Base-by-base conservation (phyloP, 2,888 invertebrate species). In the Heliconius ethilla region DNA sequence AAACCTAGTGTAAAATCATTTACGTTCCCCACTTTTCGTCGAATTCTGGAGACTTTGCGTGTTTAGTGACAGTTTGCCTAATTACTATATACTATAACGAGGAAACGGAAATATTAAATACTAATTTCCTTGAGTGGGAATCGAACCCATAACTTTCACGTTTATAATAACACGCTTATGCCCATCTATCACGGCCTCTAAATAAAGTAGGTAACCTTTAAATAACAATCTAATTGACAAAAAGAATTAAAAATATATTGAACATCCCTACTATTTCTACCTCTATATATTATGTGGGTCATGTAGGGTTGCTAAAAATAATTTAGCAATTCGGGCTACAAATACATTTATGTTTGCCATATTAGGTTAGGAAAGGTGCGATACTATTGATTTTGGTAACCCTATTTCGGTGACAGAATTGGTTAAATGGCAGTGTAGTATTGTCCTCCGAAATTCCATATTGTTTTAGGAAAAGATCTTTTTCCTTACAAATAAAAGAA, bases 301-400 rank as follows among this genome's bases (percentile, higher is more conserved):
- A 63, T 27, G n/a, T 15, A 70, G 45, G 69, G 62, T 70, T 70
- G 76, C 59, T 76, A 76, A 63, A 37, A 70, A 33, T 51, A 72
- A 22, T 70, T 72, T 65, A 72, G 63, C 29, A 51, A 63, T 65
- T 55, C 51, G 29, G 25, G 10, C 33, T 51, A 63, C 70, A 72
- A 76, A 76, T 72, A 70, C 25, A 76, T 76, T 76, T 51, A 63
- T 63, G 33, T 33, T 76, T 65, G 51, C 33, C 55, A 72, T 65
- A 72, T 72, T 65, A 37, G 29, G 45, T 76, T 76, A 72, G 27
- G 59, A 29, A 76, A 70, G 63, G 70, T 70, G 63, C 18, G 63
- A 72, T 66, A 33, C 25, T 72, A 72, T 76, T 55, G 76, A 76
- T 76, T 33, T 72, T 72, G 51, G 18, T 55, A 70, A 63, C 65